Evolutionary conservation across 2,888 invertebrate species (phyloP).

Genomic region (Noctua pronuba): DNA sequence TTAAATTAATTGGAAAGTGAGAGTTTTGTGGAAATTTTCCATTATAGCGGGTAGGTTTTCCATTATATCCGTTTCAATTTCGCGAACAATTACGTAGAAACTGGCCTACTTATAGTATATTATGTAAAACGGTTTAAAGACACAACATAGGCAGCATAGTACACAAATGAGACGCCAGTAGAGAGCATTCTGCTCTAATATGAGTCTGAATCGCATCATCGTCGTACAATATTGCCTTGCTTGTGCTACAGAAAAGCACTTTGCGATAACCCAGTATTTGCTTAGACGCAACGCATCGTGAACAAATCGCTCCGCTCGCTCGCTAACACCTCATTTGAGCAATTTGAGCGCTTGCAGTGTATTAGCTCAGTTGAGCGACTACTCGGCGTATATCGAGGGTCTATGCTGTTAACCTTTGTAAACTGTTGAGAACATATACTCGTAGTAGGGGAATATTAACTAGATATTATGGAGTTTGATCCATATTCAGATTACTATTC

Average conservation of each 20-base stretch:
- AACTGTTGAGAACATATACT: neutral
- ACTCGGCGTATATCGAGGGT: neutral
- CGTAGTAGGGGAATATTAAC: neutral
- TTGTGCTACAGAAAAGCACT: conserved; percentile 14
- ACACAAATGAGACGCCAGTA: neutral
- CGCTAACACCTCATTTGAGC: conserved; percentile 28
- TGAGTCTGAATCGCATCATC: neutral
- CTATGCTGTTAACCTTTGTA: conserved; percentile 13
- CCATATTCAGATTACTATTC: neutral
- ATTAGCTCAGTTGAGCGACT: conserved; percentile 12
- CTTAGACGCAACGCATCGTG: conserved; percentile 5
- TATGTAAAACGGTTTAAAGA: neutral
- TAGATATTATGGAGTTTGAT: neutral
- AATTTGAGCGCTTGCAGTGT: conserved; percentile 25
- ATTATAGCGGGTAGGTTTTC: neutral
- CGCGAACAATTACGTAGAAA: neutral
- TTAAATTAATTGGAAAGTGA: conserved; percentile 48
- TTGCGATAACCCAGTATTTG: conserved; percentile 13
- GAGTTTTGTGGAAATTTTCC: conserved; percentile 12
- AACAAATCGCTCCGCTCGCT: conserved; percentile 16
- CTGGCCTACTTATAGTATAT: neutral
- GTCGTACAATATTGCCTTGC: neutral
- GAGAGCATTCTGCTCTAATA: neutral
- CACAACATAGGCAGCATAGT: no score
- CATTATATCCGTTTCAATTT: conserved; percentile 14